Conservation (phyloP, 2,113 vertebrate genomes). For the Hemiprocne comata region DNA sequence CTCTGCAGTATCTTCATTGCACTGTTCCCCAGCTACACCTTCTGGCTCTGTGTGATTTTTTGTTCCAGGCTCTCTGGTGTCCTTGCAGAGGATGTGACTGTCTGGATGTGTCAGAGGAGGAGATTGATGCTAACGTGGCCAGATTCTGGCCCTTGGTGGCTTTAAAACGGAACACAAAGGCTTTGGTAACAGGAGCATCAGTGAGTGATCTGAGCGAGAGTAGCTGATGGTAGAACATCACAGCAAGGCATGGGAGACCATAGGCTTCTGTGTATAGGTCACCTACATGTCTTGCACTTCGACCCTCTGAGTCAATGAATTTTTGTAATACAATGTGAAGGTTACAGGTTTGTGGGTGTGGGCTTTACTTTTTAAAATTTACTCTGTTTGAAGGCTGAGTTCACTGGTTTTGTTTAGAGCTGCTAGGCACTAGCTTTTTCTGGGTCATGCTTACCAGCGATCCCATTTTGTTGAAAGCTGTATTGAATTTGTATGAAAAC, state of each 20-base stretch:
- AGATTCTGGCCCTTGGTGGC: neutral
- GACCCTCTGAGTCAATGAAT: neutral
- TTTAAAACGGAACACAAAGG: neutral
- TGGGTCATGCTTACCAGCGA: neutral
- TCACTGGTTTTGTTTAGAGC: neutral
- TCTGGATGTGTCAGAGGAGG: neutral
- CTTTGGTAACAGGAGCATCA: neutral
- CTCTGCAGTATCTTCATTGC: neutral
- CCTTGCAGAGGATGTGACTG: neutral
- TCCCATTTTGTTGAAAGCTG: slow-evolving; percentile 52
- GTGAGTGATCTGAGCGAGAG: neutral
- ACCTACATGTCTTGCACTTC: neutral
- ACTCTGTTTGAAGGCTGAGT: neutral
- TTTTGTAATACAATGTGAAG: neutral
- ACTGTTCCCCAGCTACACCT: neutral
- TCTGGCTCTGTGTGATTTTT: neutral
- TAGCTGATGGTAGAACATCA: neutral
- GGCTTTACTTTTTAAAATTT: neutral
- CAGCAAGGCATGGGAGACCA: neutral
- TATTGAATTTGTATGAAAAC: slow-evolving; percentile 46
- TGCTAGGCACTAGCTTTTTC: neutral
- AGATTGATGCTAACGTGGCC: accelerated
- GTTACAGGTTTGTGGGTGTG: neutral
- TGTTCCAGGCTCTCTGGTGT: neutral
- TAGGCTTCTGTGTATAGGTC: neutral